Conservation (phyloP, 2,888 invertebrate genomes). For the Synergus laeviventris region DNA sequence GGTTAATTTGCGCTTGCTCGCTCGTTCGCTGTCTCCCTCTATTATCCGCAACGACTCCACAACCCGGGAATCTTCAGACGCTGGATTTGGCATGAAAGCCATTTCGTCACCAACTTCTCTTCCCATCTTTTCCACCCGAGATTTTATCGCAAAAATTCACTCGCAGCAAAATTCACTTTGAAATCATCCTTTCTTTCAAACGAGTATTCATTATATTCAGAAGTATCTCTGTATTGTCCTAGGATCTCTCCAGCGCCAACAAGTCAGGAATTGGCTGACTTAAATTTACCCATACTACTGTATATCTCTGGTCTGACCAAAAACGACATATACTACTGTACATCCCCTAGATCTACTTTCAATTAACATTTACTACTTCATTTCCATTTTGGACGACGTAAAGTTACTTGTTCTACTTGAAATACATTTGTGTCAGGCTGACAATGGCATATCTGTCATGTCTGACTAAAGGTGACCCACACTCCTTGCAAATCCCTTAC, state of each 20-base stretch:
- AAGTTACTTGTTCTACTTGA: neutral
- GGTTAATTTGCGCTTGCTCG: constrained; percentile 71
- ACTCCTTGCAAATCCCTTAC: neutral
- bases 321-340: neutral
- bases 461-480: neutral
- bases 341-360: neutral
- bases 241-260: neutral
- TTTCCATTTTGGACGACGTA: fast-evolving
- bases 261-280: neutral
- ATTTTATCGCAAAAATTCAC: neutral
- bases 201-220: neutral
- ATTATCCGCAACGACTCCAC: constrained; percentile 61
- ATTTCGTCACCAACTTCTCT: constrained; percentile 41
- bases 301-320: neutral
- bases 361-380: neutral
- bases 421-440: neutral
- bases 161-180: neutral
- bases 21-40: constrained; percentile 66
- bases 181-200: neutral
- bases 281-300: neutral
- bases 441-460: neutral
- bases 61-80: constrained; percentile 53
- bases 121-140: neutral
- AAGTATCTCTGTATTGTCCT: neutral
- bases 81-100: constrained; percentile 54